Evolutionary conservation across 2,113 vertebrate species (phyloP), one percentile per base, ranked within the genome.

Genomic region (Elephantulus edwardii): DNA sequence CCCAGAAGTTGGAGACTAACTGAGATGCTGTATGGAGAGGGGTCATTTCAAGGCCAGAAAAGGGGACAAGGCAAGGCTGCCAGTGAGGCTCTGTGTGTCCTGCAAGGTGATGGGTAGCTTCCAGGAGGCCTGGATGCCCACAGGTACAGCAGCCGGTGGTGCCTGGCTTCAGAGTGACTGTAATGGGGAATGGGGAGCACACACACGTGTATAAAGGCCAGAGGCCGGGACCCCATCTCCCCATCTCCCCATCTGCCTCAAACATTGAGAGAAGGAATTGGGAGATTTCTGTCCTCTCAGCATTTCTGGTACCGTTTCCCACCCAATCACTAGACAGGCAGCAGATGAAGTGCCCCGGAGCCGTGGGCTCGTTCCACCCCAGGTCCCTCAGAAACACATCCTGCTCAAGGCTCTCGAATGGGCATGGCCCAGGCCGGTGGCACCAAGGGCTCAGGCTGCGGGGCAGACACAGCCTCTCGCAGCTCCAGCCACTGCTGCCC

Each of bases 101-200:
- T 22, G 22, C 11, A 5, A 16, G 60, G 26, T 0, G 30, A 8
- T 30, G 0, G 0, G 35, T 42, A 33, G 7, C 42, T 12, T 33
- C 42, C 26, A 2, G 54, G 14, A 56, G 35, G 38, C 22, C 52
- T 17, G 8, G n/a, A 8, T 22, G 58, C 3, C 1, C 33, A 1
- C 1, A 22, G 24, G 44, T 24, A 40, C 3, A 0, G 19, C n/a
- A 46, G 17, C 1, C 35, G n/a, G 50, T 13, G 66, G 17, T 68
- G 35, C 35, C n/a, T 68, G 66, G 66, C 11, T 7, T 33, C 83
- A 26, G 40, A 16, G 8, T 1, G 13, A 46, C 35, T 35, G 50
- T 40, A 40, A 56, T 11, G 42, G 48, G 79, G 19, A 40, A 20
- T 10, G 35, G 38, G n/a, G 28, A 52, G 11, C 8, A 46, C 14